Percentiles rank a stretch among this genome's conserved stretches.
These are phyloP conservation scores for Watsonalla binaria DNA, from an alignment of 2,888 invertebrate genomes.

Conservation along the genomic window DNA sequence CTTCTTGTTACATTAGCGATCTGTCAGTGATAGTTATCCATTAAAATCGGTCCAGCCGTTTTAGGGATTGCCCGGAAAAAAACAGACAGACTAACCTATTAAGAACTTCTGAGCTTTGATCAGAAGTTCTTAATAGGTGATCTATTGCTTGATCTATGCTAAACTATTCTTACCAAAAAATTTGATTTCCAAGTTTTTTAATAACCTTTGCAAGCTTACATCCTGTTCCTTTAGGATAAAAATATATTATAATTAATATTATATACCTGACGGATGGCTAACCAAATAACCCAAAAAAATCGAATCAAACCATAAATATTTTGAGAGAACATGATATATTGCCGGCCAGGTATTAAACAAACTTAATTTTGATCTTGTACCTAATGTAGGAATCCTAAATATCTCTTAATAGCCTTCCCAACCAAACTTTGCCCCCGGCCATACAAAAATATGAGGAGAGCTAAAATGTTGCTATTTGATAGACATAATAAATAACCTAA, in stretches of 20 bases:
- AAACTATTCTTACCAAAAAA: too few species aligned
- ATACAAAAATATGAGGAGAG: constrained; percentile 11
- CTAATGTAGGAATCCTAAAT: constrained; percentile 40
- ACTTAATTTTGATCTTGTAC: constrained; percentile 36
- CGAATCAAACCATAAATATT: constrained; percentile 20
- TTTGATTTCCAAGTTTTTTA: background rate
- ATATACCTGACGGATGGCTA: background rate
- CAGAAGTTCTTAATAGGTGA: too few species aligned
- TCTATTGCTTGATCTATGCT: too few species aligned
- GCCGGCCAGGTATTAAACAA: constrained; percentile 37
- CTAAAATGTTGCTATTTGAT: constrained; percentile 39
- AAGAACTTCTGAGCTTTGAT: too few species aligned
- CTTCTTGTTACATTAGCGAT: too few species aligned
- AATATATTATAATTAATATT: background rate
- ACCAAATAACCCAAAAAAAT: background rate
- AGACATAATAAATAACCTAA: too few species aligned
- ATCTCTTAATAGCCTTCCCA: constrained; percentile 39
- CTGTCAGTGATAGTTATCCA: too few species aligned
- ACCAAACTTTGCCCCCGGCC: constrained; percentile 38
- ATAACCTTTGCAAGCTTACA: background rate
- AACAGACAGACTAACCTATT: too few species aligned
- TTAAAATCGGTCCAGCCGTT: too few species aligned
- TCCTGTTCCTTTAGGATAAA: background rate
- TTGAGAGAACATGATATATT: constrained; percentile 40
- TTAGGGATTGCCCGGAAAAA: too few species aligned